These are phyloP conservation scores for Neosilurus mollespiculum DNA, from an alignment of 2,797 vertebrate species.

Conservation along the genomic window DNA sequence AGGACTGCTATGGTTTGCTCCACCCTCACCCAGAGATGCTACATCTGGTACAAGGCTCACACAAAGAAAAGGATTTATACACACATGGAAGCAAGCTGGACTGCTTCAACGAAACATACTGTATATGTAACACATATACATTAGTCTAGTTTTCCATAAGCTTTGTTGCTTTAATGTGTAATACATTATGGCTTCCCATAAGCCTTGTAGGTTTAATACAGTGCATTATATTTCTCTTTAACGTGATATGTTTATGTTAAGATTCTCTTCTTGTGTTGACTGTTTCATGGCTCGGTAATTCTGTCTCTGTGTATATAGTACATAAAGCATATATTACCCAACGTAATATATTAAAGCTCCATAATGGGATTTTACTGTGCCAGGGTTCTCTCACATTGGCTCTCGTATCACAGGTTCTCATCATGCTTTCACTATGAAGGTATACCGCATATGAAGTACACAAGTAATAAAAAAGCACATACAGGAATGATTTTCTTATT, in stretches of 20 bases:
- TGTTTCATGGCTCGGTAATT: background rate
- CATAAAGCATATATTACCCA: conserved; percentile 19
- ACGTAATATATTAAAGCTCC: background rate
- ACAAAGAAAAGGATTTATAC: background rate
- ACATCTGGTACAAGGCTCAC: background rate
- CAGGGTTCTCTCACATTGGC: background rate
- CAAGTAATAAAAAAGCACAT: background rate
- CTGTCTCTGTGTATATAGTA: background rate
- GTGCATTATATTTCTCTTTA: conserved; percentile 18
- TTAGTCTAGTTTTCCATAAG: conserved; percentile 2
- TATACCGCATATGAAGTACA: background rate
- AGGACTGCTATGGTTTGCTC: conserved; percentile 8
- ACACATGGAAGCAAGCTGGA: background rate
- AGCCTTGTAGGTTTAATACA: background rate
- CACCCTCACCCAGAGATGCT: conserved; percentile 6
- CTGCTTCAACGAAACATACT: background rate
- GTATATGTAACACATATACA: background rate
- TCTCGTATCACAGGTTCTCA: background rate
- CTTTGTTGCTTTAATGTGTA: conserved; percentile 3
- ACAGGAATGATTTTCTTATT: too few relatives aligned
- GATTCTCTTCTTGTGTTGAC: background rate
- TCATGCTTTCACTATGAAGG: background rate
- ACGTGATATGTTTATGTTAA: conserved; percentile 2
- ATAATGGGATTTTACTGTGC: conserved; percentile 9
- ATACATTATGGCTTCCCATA: conserved; percentile 1